Evolutionary conservation across 2,797 vertebrate species (phyloP).

Genomic region (Artibeus lituratus): DNA sequence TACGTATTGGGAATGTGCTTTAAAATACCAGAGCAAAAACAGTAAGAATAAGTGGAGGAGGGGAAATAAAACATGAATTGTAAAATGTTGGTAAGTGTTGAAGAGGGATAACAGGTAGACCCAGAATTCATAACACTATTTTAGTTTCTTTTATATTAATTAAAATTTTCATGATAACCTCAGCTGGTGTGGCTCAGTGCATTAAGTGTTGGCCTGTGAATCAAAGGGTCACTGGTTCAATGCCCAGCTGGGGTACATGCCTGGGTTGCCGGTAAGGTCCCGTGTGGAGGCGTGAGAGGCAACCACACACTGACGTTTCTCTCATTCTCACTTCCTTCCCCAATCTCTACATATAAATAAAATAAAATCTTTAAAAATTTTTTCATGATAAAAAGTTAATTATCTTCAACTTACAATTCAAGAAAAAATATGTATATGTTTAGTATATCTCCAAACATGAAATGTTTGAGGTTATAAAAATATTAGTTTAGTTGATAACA

Average conservation of each 20-base stretch:
- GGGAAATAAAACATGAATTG: neutral
- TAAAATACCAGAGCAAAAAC: neutral
- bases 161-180: neutral
- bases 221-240: too few relatives aligned
- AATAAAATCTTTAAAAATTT: neutral
- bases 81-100: neutral
- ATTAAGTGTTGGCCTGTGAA: too few relatives aligned
- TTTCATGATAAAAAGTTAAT: conserved; percentile 4
- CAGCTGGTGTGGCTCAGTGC: too few relatives aligned
- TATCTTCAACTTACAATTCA: neutral
- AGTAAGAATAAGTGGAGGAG: neutral
- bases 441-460: neutral
- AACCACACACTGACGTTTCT: too few relatives aligned
- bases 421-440: neutral
- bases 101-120: neutral
- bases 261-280: too few relatives aligned
- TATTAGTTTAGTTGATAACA: neutral
- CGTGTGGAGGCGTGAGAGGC: too few relatives aligned
- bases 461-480: neutral
- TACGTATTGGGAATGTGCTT: neutral
- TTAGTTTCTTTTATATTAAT: neutral
- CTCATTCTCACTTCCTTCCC: too few relatives aligned
- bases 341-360: too few relatives aligned
- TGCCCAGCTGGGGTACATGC: too few relatives aligned
- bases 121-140: neutral